These are phyloP conservation scores for Chaenocephalus aceratus DNA, from an alignment of 2,113 vertebrate genomes.

Conservation along the genomic window DNA sequence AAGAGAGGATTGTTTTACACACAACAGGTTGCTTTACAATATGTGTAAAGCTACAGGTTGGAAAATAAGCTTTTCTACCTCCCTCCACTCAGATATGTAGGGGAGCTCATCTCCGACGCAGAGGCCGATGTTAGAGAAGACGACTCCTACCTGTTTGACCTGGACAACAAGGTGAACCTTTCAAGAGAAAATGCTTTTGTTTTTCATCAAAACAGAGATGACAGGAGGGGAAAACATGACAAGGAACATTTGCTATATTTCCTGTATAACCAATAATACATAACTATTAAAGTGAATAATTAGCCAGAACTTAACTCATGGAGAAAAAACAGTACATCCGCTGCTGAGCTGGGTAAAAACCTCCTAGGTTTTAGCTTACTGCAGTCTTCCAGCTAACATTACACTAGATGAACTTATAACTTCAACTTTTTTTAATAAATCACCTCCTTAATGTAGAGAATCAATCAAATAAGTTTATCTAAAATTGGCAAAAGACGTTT, in stretches of 20 bases:
- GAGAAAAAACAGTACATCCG: neutral
- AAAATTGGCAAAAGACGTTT: no score
- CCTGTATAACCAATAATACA: neutral
- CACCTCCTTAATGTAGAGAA: no score
- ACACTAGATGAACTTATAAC: neutral
- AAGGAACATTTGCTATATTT: neutral
- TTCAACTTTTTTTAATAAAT: no score
- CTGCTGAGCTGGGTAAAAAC: neutral
- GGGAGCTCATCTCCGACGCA: constrained; percentile 93
- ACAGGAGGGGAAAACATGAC: neutral
- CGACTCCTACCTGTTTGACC: constrained; percentile 93
- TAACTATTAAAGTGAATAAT: neutral
- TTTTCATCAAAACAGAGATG: neutral
- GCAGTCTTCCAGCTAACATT: neutral
- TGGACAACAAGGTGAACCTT: constrained; percentile 91
- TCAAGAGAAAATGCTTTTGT: neutral
- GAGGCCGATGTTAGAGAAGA: constrained; percentile 95
- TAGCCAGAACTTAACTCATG: neutral
- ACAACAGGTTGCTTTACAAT: neutral
- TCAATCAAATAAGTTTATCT: no score
- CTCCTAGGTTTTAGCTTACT: neutral
- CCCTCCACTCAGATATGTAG: constrained; percentile 86
- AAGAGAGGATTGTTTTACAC: constrained; percentile 40
- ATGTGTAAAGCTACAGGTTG: neutral
- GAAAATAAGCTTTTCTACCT: neutral